phyloP scores from a whole-genome alignment of 2,888 invertebrate species.

The Apantesis nais region DNA sequence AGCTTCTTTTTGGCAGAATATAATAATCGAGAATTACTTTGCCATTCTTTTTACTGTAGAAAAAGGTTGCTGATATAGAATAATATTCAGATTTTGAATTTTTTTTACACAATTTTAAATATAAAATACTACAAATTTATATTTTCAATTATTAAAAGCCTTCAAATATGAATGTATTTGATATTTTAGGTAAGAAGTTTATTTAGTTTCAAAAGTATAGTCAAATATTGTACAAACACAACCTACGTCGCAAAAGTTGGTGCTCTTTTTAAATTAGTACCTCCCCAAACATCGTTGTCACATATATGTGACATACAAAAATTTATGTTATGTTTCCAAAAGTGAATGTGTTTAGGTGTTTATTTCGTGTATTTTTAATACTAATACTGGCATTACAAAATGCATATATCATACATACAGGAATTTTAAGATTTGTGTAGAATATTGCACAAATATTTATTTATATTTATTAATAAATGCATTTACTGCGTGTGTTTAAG shows the following conservation, averaged over 20 bases:
- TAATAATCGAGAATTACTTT: background rate
- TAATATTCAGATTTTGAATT: background rate
- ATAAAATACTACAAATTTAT: too few species aligned
- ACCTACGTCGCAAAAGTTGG: background rate
- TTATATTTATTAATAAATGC: background rate
- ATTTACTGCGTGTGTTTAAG: background rate
- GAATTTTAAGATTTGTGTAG: background rate
- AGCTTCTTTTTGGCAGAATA: background rate
- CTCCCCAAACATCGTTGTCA: background rate
- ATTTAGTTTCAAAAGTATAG: background rate
- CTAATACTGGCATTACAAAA: too few species aligned
- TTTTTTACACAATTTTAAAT: background rate
- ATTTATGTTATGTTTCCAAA: background rate
- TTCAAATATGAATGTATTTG: background rate
- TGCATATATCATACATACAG: too few species aligned
- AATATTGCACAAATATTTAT: background rate
- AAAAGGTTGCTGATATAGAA: background rate
- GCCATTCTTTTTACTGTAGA: background rate
- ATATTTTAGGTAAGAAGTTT: background rate
- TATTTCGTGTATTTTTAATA: background rate
- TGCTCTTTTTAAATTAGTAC: background rate
- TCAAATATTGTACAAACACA: background rate
- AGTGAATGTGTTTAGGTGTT: background rate
- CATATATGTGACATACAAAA: background rate
- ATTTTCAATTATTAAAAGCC: background rate